A percentile compares a stretch with the other conserved stretches of the same genome.
Evolutionary conservation across 2,797 vertebrate species (phyloP).

Genomic region (Tenualosa ilisha): DNA sequence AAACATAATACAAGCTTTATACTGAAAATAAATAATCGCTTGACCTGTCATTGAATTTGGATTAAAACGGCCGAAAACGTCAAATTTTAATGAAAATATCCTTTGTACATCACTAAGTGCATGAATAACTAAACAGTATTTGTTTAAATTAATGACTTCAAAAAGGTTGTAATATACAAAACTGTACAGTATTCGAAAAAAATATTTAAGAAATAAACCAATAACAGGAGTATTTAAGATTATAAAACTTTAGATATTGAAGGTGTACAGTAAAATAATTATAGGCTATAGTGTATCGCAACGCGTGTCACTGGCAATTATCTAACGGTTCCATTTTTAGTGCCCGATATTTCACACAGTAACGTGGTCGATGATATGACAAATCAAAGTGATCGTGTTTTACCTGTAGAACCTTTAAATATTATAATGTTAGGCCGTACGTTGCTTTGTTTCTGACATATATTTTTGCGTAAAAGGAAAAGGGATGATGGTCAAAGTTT

Average conservation of each 20-base stretch:
- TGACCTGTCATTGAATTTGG: conserved; percentile 92
- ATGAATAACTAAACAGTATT: conserved; percentile 95
- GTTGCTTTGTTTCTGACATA: conserved; percentile 56
- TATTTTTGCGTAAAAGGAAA: conserved; percentile 55
- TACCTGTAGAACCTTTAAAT: conserved; percentile 60
- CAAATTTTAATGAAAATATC: conserved; percentile 97
- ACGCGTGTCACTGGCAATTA: conserved; percentile 57
- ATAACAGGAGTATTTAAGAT: conserved; percentile 79
- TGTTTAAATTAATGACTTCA: conserved; percentile 97
- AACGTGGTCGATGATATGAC: conserved; percentile 75
- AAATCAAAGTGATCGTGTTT: conserved; percentile 56
- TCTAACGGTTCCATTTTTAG: conserved; percentile 66
- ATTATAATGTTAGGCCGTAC: conserved; percentile 47
- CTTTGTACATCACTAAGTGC: conserved; percentile 95
- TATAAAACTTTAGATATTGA: conserved; percentile 80
- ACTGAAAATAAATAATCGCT: conserved; percentile 98
- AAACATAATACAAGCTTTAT: conserved; percentile 95
- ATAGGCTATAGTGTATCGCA: conserved; percentile 76
- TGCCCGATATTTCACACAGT: conserved; percentile 73
- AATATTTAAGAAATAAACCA: conserved; percentile 83
- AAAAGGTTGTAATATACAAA: conserved; percentile 96
- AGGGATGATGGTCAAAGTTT: conserved; percentile 48
- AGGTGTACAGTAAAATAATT: conserved; percentile 76
- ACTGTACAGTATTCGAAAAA: conserved; percentile 98
- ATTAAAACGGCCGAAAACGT: conserved; percentile 96